Conservation (phyloP, 2,888 invertebrate species). For the Atethmia centrago region DNA sequence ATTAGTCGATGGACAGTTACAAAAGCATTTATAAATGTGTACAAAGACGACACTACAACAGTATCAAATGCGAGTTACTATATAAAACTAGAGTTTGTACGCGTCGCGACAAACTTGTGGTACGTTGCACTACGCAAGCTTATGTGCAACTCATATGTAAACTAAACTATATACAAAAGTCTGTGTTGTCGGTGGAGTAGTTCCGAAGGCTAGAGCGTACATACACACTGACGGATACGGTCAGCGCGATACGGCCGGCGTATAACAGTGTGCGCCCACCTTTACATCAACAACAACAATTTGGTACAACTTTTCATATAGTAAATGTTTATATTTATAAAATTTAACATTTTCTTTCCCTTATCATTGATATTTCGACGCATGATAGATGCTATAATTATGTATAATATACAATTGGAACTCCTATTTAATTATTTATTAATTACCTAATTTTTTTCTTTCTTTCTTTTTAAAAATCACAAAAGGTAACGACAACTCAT, state of each 20-base stretch:
- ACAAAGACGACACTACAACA: constrained; percentile 12
- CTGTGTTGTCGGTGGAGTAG: constrained; percentile 24
- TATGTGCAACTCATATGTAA: constrained; percentile 43
- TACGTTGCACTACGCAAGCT: constrained; percentile 49
- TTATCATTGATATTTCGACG: constrained; percentile 75
- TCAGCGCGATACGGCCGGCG: not conserved
- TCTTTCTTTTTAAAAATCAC: constrained; percentile 84
- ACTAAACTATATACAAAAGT: constrained; percentile 58
- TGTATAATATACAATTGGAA: constrained; percentile 90
- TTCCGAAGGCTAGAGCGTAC: constrained; percentile 21
- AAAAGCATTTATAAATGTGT: constrained; percentile 33
- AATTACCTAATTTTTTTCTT: constrained; percentile 89
- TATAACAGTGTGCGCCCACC: constrained; percentile 55
- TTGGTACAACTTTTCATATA: constrained; percentile 69
- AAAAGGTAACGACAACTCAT: constrained; percentile 86
- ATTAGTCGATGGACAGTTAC: constrained; percentile 9
- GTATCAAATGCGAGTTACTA: constrained; percentile 34
- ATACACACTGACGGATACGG: constrained; percentile 26
- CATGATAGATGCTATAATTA: constrained; percentile 83
- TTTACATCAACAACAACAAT: constrained; percentile 64
- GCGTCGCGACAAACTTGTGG: constrained; percentile 11
- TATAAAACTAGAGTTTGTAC: constrained; percentile 26
- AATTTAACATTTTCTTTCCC: constrained; percentile 66
- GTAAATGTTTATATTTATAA: constrained; percentile 68
- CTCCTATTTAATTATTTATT: constrained; percentile 88